Conservation (phyloP, 1,140 invertebrate species). For the Drosophila guanche region DNA sequence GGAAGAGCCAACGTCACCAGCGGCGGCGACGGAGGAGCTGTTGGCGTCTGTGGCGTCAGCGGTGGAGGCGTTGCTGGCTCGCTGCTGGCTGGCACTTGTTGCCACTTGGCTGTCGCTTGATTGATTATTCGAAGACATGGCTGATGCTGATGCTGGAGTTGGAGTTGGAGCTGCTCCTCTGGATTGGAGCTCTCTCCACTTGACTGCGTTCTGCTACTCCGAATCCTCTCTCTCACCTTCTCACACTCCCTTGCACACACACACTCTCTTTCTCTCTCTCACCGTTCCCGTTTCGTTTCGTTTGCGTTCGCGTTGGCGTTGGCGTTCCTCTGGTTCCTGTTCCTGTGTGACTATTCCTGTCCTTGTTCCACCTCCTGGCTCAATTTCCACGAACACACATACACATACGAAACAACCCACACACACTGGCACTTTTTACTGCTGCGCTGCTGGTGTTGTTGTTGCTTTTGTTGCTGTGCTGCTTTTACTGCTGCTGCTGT, state of each 20-base stretch:
- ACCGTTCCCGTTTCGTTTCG: constrained; percentile 19
- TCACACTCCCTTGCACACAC: constrained; percentile 21
- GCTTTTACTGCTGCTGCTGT: constrained; percentile 17
- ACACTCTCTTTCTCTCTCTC: constrained; percentile 24
- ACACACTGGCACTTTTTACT: constrained; percentile 41
- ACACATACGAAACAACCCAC: constrained; percentile 28
- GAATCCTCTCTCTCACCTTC: constrained; percentile 33
- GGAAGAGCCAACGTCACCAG: constrained; percentile 2
- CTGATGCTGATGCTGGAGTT: constrained; percentile 19
- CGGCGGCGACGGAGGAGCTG: constrained; percentile 29
- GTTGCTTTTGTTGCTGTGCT: constrained; percentile 26
- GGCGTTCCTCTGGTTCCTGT: too few relatives aligned
- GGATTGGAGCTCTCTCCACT: constrained; percentile 11
- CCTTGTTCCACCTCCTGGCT: constrained; percentile 14
- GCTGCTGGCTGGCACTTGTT: constrained; percentile 65
- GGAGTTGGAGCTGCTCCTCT: constrained; percentile 12
- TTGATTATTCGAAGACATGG: constrained; percentile 83
- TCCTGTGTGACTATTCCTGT: too few relatives aligned
- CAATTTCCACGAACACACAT: constrained; percentile 37
- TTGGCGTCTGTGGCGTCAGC: constrained; percentile 60
- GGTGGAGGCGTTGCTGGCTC: constrained; percentile 19
- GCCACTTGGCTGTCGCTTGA: constrained; percentile 56
- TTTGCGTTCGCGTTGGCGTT: constrained; percentile 9
- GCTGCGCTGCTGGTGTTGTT: constrained; percentile 17
- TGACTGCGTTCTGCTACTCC: constrained; percentile 24